Conservation (phyloP, 2,797 vertebrate species). For the Microctenopoma lineatum region DNA sequence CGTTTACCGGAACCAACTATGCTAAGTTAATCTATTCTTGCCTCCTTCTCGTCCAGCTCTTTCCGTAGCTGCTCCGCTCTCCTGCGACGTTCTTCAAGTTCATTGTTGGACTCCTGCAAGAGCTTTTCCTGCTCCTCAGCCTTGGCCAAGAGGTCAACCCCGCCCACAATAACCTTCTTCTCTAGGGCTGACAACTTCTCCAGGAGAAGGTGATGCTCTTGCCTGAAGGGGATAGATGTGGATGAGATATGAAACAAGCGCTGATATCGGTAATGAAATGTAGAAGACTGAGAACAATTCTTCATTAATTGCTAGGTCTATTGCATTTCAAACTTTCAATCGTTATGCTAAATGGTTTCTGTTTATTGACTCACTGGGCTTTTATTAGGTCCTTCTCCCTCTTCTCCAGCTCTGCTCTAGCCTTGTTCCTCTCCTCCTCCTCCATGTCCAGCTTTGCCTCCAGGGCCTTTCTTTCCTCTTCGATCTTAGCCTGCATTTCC, state of each 20-base stretch:
- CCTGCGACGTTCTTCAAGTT: slow-evolving; percentile 93
- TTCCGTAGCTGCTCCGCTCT: slow-evolving; percentile 95
- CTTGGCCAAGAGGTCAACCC: slow-evolving; percentile 97
- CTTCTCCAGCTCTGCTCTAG: slow-evolving; percentile 95
- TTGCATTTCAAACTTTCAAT: neutral
- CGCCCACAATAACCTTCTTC: slow-evolving; percentile 98
- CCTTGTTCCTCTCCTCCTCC: slow-evolving; percentile 98
- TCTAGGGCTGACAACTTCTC: slow-evolving; percentile 95
- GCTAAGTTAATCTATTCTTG: slow-evolving; percentile 42
- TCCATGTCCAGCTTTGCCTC: slow-evolving; percentile 99
- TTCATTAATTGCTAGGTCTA: neutral
- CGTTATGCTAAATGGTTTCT: neutral
- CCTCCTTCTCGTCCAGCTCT: slow-evolving; percentile 98
- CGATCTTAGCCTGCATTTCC: slow-evolving; percentile 99
- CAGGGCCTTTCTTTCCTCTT: slow-evolving; percentile 95
- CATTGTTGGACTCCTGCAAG: slow-evolving; percentile 97
- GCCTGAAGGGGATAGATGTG: slow-evolving; percentile 76
- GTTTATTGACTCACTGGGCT: slow-evolving; percentile 90
- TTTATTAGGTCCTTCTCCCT: slow-evolving; percentile 98
- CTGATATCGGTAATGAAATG: neutral
- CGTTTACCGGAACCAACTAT: too few relatives aligned
- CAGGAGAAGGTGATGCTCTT: slow-evolving; percentile 94
- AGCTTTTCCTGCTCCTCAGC: slow-evolving; percentile 99
- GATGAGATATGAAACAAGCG: neutral
- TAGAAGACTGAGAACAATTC: neutral